Evolutionary conservation across 2,113 vertebrate species (phyloP), one percentile per base, ranked within the genome.

Genomic region (Crotalus viridis): DNA sequence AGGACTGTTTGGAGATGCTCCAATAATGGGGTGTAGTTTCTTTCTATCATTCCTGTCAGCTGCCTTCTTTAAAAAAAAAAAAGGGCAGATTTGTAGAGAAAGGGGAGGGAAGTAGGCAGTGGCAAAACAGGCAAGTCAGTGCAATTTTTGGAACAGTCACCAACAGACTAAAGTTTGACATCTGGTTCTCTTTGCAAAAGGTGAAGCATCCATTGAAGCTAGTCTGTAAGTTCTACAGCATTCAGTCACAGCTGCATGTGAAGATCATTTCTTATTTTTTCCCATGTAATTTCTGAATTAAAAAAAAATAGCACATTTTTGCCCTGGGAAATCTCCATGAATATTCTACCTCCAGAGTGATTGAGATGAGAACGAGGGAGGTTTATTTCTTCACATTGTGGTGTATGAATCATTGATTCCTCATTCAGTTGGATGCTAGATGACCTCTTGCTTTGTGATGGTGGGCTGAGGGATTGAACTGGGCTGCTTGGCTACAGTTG

Each of bases 391-490:
- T 13, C 28, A 28, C 33, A 61, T 51, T 90, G 57, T 0, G 0
- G 85, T 85, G 52, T 57, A 55, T 93, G 74, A 5, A 0, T n/a
- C 88, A 0, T 17, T 90, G 81, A 88, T 89, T 43, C 26, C 56
- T 88, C 92, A 90, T 39, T 89, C 8, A 48, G 93, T 6, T 19
- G 61, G 61, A 87, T 94, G 97, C 98, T 98, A 99, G 96, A 99
- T 99, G 96, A 98, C 98, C 96, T 99, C 99, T 94, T 99, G 99
- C 97, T 99, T 99, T 15, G 99, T 99, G 97, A 99, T 99, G 93
- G 99, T 98, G 0, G 98, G 97, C 93, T 99, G 99, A 55, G 98
- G 98, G 96, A 99, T 98, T 95, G 99, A 98, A 24, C 97, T 98
- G 9, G 98, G 98, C 94, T 99, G 99, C 96, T 99, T 99, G 89